Evolutionary conservation across 1,140 invertebrate species (phyloP), one percentile per base, ranked within the genome.

Genomic region (Brachionus rotundiformis): DNA sequence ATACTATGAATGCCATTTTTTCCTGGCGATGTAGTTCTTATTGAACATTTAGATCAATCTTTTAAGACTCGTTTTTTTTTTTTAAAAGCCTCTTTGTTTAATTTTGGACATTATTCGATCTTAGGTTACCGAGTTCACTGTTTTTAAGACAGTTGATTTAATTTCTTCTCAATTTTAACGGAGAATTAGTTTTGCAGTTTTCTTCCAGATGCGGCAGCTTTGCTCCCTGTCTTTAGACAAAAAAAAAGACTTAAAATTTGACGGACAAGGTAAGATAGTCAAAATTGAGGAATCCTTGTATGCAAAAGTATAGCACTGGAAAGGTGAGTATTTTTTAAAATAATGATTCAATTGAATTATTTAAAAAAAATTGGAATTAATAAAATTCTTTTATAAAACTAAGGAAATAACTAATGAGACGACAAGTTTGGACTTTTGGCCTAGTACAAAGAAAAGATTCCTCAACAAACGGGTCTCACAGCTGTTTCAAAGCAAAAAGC

Each of bases 211-310:
- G 25, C 16, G 54, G 19, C 54, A 25, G 54, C 54, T 59, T 59
- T 59, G 54, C 6, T 59, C 54, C 11, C 19, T 59, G 16, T 19
- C 16, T 23, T 23, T 59, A 23, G 54, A 59, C 39, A 27, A 59
- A 59, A 59, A 54, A 59, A 59, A n/a, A n/a, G 19, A 23, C 54
- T 59, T 59, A 59, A 59, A 13, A 59, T 16, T 59, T 59, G 54
- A 16, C 25, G 54, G 54, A 59, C n/a, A 19, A 16, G 49, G 49
- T n/a, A 54, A 54, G 49, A 54, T 54, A 16, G 49, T 54, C 7
- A n/a, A 54, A 54, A 54, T 54, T 19, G 49, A 54, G 0, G 49
- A 54, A 25, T 54, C 49, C 2, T 54, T 54, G 23, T 54, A 54
- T n/a, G 49, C 49, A 8, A 54, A 54, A 54, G 49, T 54, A 19